Conservation (phyloP, 2,888 invertebrate genomes). For the Taphrorychus bicolor region DNA sequence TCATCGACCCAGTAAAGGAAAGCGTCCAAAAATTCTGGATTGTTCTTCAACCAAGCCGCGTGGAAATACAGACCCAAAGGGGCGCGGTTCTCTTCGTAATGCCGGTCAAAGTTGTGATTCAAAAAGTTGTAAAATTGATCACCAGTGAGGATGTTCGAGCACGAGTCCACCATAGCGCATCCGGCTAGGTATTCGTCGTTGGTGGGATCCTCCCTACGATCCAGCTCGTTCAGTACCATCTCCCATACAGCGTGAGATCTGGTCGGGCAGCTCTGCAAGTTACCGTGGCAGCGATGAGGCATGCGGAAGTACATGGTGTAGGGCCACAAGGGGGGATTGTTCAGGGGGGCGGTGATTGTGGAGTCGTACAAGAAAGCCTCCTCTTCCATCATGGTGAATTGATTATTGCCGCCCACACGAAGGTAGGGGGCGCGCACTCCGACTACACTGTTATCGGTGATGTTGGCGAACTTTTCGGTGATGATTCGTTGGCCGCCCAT, state of each 20-base stretch:
- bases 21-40: conserved; percentile 90
- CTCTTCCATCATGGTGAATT: conserved; percentile 97
- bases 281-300: conserved; percentile 94
- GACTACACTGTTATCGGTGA: conserved; percentile 90
- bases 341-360: conserved; percentile 90
- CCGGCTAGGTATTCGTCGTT: conserved; percentile 90
- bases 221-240: conserved; percentile 94
- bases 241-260: conserved; percentile 95
- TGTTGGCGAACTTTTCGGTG: conserved; percentile 86
- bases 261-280: conserved; percentile 89
- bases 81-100: conserved; percentile 89
- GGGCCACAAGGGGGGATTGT: conserved; percentile 94
- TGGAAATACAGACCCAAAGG: conserved; percentile 92
- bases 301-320: conserved; percentile 98
- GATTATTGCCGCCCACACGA: conserved; percentile 92
- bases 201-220: conserved; percentile 87
- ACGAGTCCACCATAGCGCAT: conserved; percentile 94
- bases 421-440: conserved; percentile 91
- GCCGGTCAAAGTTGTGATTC: conserved; percentile 91
- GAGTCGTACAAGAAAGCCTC: conserved; percentile 95
- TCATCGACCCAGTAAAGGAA: conserved; percentile 95
- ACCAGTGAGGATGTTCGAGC: conserved; percentile 89
- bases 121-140: conserved; percentile 95
- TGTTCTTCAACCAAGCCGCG: conserved; percentile 92
- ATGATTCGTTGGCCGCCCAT: conserved; percentile 95